Evolutionary conservation across 1,140 invertebrate genomes (phyloP), one percentile per base, ranked within the genome.

Genomic region (Nilaparvata lugens): DNA sequence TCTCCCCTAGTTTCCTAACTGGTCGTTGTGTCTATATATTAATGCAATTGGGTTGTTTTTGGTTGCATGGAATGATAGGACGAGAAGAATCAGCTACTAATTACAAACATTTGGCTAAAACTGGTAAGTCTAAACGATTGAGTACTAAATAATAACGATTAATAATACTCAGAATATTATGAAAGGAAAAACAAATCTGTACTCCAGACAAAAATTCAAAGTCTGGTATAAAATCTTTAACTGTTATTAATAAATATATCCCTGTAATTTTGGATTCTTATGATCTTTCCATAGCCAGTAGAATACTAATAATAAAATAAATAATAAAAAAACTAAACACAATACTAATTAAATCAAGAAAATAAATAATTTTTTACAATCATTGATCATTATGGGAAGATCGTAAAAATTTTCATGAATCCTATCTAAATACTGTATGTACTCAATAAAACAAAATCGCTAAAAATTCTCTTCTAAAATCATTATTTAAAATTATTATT

Each of bases 61-160:
- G 62, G 61, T 65, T 66, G 65, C 65, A 66, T 66, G 65, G 61
- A 60, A 59, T 79, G 80, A 71, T 78, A 92, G 89, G 89, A 93
- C 79, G 90, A 93, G 79, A 93, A 93, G 79, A 92, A 92, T 81
- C 89, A 92, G 81, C 83, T 92, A 77, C 85, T 93, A 74, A 91
- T 91, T 75, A 91, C 89, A 71, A 93, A 91, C 80, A 89, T 91
- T 80, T 93, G 89, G 89, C 82, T 93, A 70, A 91, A 90, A 82
- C 80, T 91, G 82, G 89, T 92, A 79, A 88, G 69, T 65, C 54
- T 43, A 64, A 52, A 25, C 25, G 16, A 60, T 60, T 64, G 62
- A 58, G 54, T 64, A 58, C 62, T 52, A 21, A 52, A 60, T 48
- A 19, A 48, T 48, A 23, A 48, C 6, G 45, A 48, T 48, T 19